Evolutionary conservation across 2,888 invertebrate species (phyloP), one percentile per base, ranked within the genome.

Genomic region (Lasius fuliginosus): DNA sequence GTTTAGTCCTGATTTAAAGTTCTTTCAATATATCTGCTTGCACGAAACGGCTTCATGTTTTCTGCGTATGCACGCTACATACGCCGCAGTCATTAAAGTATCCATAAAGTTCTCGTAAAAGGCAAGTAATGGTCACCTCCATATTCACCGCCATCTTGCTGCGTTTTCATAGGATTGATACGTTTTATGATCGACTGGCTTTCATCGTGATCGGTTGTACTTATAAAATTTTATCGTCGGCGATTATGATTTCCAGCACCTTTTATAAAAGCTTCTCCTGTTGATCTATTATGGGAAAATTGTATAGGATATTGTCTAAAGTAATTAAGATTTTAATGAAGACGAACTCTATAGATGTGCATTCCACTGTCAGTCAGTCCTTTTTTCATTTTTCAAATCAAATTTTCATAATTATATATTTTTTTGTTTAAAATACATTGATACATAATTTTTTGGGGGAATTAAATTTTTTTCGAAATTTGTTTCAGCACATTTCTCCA

Each of bases 91-190:
- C 91, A 91, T 92, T 91, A 91, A 91, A 88, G 87, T 87, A 88
- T 90, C 87, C 91, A 92, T 92, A 92, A 92, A 92, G 87, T 88
- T 71, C 86, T 89, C 91, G 90, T 92, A 92, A 92, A 91, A 91
- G 85, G 76, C 65, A 33, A 76, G 75, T 64, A 76, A 76, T 76
- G 65, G 65, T 76, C 65, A 76, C 75, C 65, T 49, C 62, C 15
- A 15, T 65, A 65, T 71, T 83, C 84, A 87, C 87, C 88, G 87
- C 90, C 90, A 92, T 92, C 90, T 92, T 87, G 90, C 84, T 67
- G 58, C n/a, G 33, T 71, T 92, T 91, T 91, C 90, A 89, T 90
- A 89, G 86, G 86, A 49, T 83, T 86, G 85, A 86, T 83, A 87
- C 69, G 85, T 76, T 76, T 76, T 76, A 65, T 53, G 75, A 53